Evolutionary conservation across 53 echinoderm and acorn worm species (phyloP).

Genomic region (Stichopus horrens): DNA sequence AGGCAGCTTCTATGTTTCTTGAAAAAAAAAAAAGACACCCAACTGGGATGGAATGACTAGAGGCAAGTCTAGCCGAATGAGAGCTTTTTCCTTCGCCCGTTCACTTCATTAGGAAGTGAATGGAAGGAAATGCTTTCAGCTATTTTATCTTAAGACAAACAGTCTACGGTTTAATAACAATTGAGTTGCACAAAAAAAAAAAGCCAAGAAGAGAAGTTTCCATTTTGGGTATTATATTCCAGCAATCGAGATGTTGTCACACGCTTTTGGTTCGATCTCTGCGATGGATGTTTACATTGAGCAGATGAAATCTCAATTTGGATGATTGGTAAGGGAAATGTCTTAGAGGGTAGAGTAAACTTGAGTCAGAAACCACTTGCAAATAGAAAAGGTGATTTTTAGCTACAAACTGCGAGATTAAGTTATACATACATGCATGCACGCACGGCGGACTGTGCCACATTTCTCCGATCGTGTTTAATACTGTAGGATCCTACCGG

Average conservation of each 20-base stretch:
- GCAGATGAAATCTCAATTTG: conserved; percentile 28
- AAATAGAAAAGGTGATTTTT: neutral
- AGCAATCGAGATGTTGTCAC: neutral
- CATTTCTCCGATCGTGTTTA: too few relatives aligned
- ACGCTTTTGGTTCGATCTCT: neutral
- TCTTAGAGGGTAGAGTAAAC: conserved; percentile 10
- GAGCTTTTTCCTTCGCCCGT: neutral
- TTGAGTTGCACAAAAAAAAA: neutral
- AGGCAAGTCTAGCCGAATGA: conserved; percentile 28
- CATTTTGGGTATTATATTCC: neutral
- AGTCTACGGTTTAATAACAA: conserved; percentile 16
- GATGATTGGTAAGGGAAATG: conserved; percentile 22
- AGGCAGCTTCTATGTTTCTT: neutral
- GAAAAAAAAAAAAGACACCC: conserved; percentile 8
- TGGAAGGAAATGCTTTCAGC: conserved; percentile 27
- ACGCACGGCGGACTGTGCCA: too few relatives aligned
- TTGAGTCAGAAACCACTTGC: neutral
- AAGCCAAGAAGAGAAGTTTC: conserved; percentile 5
- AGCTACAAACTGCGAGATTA: too few relatives aligned
- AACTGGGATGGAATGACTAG: conserved; percentile 1
- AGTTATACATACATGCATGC: too few relatives aligned
- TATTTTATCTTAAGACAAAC: conserved; percentile 23
- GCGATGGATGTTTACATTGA: neutral
- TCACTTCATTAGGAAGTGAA: conserved; percentile 11
- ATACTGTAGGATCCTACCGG: too few relatives aligned